Percentiles rank a stretch among this genome's conserved stretches.
phyloP scores from a whole-genome alignment of 2,888 invertebrate species.

The Sympetrum striolatum region DNA sequence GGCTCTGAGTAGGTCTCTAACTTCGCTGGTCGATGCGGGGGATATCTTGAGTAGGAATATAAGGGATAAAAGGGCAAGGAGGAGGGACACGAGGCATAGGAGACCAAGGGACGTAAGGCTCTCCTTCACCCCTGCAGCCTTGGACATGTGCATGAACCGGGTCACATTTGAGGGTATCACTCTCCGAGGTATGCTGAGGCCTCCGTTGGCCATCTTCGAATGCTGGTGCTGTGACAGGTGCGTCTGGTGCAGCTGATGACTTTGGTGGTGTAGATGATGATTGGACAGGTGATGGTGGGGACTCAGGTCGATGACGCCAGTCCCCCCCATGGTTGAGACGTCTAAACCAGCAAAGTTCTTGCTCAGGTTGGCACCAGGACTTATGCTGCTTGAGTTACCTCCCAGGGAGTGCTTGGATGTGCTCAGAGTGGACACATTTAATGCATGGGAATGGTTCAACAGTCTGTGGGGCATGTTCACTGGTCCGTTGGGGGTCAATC shows the following conservation, averaged over 20 bases:
- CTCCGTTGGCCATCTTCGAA: constrained; percentile 60
- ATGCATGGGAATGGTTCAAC: constrained; percentile 52
- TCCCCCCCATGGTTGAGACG: constrained; percentile 33
- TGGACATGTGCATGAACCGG: constrained; percentile 54
- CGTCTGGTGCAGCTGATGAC: constrained; percentile 21
- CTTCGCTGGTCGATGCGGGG: constrained; percentile 65
- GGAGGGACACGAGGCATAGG: constrained; percentile 82
- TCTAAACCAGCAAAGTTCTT: constrained; percentile 49
- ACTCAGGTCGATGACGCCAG: not conserved
- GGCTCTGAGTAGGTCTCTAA: constrained; percentile 64
- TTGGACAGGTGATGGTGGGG: not conserved
- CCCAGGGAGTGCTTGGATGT: constrained; percentile 69
- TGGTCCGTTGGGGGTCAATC: constrained; percentile 20
- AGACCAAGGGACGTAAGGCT: constrained; percentile 85
- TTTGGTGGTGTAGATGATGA: constrained; percentile 57
- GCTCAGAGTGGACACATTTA: constrained; percentile 63
- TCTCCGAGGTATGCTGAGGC: constrained; percentile 66
- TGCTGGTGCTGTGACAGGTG: too few species aligned
- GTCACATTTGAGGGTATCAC: constrained; percentile 53
- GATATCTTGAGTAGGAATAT: constrained; percentile 87
- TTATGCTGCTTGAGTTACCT: constrained; percentile 65
- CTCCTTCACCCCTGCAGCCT: constrained; percentile 72
- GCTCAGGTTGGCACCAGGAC: constrained; percentile 57
- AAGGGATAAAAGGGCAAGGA: constrained; percentile 82
- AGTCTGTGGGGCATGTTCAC: constrained; percentile 47